These are phyloP conservation scores for Blennius ocellaris DNA, from an alignment of 2,113 vertebrate genomes.

Conservation along the genomic window DNA sequence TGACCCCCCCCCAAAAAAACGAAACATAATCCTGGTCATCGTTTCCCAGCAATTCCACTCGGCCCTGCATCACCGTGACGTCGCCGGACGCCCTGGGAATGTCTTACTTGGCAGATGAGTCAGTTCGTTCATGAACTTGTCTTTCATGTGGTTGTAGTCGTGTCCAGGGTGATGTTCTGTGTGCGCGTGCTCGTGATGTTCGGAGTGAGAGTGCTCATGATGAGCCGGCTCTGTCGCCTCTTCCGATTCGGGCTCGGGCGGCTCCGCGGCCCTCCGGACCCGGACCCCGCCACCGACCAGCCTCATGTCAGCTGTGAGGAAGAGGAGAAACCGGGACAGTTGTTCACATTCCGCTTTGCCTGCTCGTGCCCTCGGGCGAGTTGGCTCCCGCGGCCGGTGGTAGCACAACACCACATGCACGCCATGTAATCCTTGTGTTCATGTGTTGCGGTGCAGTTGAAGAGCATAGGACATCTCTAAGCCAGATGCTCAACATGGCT, in stretches of 20 bases:
- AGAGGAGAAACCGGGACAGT: background rate
- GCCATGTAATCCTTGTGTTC: constrained; percentile 66
- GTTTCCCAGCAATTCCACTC: background rate
- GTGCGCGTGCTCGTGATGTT: constrained; percentile 54
- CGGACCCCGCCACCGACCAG: constrained; percentile 56
- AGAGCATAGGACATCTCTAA: constrained; percentile 62
- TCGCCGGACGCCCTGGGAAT: background rate
- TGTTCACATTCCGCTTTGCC: background rate
- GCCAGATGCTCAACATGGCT: constrained; percentile 81
- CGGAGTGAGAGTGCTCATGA: constrained; percentile 54
- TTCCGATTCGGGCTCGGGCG: constrained; percentile 71
- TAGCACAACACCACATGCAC: constrained; percentile 40
- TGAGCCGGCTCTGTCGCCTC: constrained; percentile 58
- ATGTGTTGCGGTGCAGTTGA: constrained; percentile 42
- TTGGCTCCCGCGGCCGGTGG: constrained; percentile 24
- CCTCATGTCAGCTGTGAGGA: constrained; percentile 71
- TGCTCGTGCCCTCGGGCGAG: constrained; percentile 2
- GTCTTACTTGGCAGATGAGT: constrained; percentile 77
- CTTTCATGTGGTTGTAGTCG: constrained; percentile 83
- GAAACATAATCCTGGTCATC: background rate
- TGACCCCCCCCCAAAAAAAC: background rate
- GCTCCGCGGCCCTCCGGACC: constrained; percentile 70
- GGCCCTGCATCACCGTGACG: background rate
- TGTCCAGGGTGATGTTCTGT: constrained; percentile 69
- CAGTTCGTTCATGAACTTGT: constrained; percentile 85